Percentiles rank a stretch among this genome's conserved stretches.
Evolutionary conservation across 2,113 vertebrate species (phyloP).

Genomic region (Cisticola juncidis): DNA sequence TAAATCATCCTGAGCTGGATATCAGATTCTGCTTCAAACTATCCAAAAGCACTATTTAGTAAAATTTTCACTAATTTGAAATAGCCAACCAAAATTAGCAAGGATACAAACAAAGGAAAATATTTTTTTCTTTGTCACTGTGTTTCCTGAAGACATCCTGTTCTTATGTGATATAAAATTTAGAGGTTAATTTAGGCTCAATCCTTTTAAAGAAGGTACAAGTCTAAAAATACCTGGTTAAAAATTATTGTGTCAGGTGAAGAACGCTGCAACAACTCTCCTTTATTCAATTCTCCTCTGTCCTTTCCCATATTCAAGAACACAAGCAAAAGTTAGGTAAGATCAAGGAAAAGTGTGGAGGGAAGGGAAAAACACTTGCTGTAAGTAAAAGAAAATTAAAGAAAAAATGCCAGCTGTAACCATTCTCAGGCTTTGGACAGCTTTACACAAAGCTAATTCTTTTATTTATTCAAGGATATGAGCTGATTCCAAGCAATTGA

Average conservation of each 20-base stretch:
- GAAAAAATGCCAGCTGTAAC: not conserved
- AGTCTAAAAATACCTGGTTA: not conserved
- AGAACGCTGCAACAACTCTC: not conserved
- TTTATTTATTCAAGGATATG: conserved; percentile 16
- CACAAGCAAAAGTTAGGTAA: not conserved
- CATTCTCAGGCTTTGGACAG: not conserved
- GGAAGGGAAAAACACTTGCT: not conserved
- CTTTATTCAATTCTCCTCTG: not conserved
- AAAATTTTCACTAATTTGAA: not conserved
- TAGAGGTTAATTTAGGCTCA: not conserved
- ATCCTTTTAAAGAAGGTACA: not conserved
- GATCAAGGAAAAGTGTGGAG: not conserved
- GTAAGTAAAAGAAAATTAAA: not conserved
- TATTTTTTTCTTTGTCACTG: not conserved
- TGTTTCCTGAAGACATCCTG: not conserved
- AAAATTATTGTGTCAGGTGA: not conserved
- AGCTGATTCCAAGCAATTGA: not conserved
- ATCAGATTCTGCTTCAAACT: not conserved
- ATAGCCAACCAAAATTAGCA: not conserved
- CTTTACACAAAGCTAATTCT: not conserved
- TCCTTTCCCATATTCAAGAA: not conserved
- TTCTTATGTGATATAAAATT: not conserved
- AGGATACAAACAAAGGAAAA: not conserved
- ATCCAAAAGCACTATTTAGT: not conserved
- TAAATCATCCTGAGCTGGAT: not conserved